phyloP scores from a whole-genome alignment of 2,113 vertebrate species.

The Hypanus sabinus region DNA sequence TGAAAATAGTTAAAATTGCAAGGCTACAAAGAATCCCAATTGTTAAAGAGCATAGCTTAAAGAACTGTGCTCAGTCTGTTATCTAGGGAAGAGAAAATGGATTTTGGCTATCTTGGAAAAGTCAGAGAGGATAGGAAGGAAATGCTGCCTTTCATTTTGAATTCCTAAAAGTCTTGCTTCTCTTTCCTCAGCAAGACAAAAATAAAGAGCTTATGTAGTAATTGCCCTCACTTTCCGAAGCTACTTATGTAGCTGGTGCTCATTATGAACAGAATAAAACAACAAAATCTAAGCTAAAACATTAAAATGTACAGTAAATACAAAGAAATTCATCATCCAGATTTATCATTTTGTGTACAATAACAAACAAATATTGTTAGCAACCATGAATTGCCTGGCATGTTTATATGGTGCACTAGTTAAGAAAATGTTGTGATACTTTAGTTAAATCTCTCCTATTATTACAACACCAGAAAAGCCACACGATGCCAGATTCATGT shows the following conservation, averaged over 20 bases:
- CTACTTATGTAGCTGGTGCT: constrained; percentile 34
- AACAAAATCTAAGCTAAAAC: neutral
- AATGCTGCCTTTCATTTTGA: neutral
- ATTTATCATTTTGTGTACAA: constrained; percentile 42
- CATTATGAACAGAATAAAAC: constrained; percentile 32
- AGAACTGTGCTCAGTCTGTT: neutral
- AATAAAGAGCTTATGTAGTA: neutral
- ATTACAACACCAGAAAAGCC: no score
- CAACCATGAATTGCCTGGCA: no score
- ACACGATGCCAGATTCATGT: no score
- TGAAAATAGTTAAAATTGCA: neutral
- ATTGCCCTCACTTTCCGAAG: neutral
- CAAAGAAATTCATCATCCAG: constrained; percentile 24
- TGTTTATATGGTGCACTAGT: no score
- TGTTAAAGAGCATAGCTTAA: neutral
- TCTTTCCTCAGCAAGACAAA: neutral
- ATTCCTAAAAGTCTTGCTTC: neutral
- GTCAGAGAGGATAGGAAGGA: neutral
- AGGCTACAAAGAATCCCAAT: neutral
- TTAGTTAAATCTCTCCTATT: no score
- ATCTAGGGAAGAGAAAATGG: neutral
- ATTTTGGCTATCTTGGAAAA: neutral
- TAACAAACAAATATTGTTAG: constrained; percentile 40
- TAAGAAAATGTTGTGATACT: no score
- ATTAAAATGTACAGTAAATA: neutral